phyloP scores from a whole-genome alignment of 2,113 vertebrate species.

The Saccopteryx leptura region DNA sequence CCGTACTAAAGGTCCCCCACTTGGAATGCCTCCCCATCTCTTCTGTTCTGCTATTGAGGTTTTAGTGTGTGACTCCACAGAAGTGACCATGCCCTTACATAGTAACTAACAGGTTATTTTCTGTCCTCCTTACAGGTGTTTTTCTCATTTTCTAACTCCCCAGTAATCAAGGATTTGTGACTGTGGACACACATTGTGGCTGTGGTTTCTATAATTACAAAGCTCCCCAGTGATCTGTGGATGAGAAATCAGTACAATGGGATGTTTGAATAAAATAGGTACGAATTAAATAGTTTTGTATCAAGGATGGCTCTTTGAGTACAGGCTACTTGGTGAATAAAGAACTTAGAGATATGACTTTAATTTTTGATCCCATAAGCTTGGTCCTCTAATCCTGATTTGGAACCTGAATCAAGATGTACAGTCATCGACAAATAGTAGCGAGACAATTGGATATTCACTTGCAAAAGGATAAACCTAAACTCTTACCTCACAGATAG shows the following conservation, averaged over 20 bases:
- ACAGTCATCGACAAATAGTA: not conserved
- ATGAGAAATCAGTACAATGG: constrained; percentile 16
- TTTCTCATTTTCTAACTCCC: not conserved
- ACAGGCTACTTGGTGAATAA: not conserved
- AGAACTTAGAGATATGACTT: not conserved
- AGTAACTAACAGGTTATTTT: not conserved
- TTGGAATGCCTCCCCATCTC: not conserved
- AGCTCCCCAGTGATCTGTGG: not conserved
- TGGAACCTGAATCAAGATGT: not conserved
- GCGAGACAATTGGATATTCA: not conserved
- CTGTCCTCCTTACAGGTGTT: not conserved
- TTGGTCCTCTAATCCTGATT: not conserved
- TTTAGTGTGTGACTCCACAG: not conserved
- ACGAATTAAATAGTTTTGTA: not conserved
- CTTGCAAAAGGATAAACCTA: not conserved
- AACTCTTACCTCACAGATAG: not conserved
- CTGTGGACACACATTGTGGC: not conserved
- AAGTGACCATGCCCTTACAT: not conserved
- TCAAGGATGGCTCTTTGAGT: not conserved
- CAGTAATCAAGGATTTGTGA: not conserved
- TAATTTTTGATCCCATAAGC: not conserved
- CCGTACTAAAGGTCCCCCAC: not conserved
- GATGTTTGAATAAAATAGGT: not conserved
- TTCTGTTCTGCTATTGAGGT: not conserved
- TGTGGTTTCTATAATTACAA: not conserved